These are phyloP conservation scores for Galerucella pusilla DNA, from an alignment of 2,888 invertebrate species.

Conservation along the genomic window DNA sequence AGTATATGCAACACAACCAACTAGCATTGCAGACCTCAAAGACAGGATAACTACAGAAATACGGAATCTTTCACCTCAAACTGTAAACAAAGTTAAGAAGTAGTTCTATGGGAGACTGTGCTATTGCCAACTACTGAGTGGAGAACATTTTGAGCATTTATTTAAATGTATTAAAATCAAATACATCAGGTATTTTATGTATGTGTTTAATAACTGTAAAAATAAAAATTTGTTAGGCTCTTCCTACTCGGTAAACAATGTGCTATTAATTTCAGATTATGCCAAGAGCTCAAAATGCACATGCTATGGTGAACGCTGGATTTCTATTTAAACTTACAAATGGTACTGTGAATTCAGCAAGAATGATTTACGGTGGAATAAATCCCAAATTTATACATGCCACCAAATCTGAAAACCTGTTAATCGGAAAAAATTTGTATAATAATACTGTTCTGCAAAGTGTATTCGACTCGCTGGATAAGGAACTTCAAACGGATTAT, in stretches of 20 bases:
- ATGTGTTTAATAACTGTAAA: no score
- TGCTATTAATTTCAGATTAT: conserved; percentile 70
- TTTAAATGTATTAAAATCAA: no score
- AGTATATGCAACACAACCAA: no score
- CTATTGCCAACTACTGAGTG: no score
- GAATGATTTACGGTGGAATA: conserved; percentile 77
- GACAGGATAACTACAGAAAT: no score
- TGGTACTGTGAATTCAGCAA: conserved; percentile 65
- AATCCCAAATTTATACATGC: conserved; percentile 68
- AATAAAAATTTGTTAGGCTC: no score
- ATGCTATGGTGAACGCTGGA: conserved; percentile 80
- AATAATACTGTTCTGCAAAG: conserved; percentile 63
- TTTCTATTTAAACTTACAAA: conserved; percentile 72
- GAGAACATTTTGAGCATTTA: no score
- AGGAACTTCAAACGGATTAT: conserved; percentile 74
- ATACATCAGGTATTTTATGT: no score
- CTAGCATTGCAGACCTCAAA: no score
- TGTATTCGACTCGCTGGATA: conserved; percentile 65
- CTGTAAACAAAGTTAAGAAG: no score
- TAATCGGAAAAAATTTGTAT: conserved; percentile 63
- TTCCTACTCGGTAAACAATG: not conserved
- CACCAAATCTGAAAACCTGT: conserved; percentile 64
- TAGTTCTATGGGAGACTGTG: no score
- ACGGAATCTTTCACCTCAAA: no score
- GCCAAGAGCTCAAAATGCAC: conserved; percentile 78